Evolutionary conservation across 2,888 invertebrate genomes (phyloP).

Genomic region (Osmoderma eremita): DNA sequence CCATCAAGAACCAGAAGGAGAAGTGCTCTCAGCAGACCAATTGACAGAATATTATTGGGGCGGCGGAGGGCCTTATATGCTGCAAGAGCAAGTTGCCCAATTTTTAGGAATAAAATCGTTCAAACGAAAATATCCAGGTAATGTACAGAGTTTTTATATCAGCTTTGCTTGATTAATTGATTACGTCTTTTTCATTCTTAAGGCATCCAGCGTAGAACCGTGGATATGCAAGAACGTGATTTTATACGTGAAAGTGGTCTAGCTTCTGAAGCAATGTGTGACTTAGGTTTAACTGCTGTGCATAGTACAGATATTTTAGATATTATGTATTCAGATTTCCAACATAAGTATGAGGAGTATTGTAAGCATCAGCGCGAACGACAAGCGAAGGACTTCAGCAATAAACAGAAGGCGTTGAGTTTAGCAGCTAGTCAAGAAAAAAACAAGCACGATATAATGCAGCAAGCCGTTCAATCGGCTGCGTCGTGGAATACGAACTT

Average conservation of each 20-base stretch:
- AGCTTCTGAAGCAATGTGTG: conserved; percentile 91
- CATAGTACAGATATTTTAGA: conserved; percentile 93
- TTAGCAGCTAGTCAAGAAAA: conserved; percentile 67
- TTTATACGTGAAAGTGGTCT: conserved; percentile 81
- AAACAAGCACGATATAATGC: conserved; percentile 75
- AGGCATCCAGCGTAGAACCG: conserved; percentile 71
- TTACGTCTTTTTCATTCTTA: conserved; percentile 16
- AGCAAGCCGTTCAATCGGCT: conserved; percentile 85
- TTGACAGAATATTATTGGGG: conserved; percentile 95
- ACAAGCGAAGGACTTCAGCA: conserved; percentile 75
- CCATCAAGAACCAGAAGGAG: conserved; percentile 58
- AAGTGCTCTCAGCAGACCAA: conserved; percentile 77
- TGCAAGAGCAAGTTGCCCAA: conserved; percentile 96
- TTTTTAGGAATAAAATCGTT: conserved; percentile 96
- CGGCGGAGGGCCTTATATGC: conserved; percentile 85
- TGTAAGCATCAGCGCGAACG: conserved; percentile 77
- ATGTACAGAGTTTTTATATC: conserved; percentile 55
- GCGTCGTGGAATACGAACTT: conserved; percentile 89
- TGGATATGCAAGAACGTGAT: conserved; percentile 92
- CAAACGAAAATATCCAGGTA: conserved; percentile 93
- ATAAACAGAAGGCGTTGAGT: conserved; percentile 73
- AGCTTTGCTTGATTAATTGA: not conserved
- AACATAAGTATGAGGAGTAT: conserved; percentile 93
- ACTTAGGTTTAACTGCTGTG: conserved; percentile 92
- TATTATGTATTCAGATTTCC: conserved; percentile 95